Percentiles rank a stretch among this genome's conserved stretches.
Conservation (phyloP, 2,888 invertebrate genomes). For the Phaedon cochleariae region DNA sequence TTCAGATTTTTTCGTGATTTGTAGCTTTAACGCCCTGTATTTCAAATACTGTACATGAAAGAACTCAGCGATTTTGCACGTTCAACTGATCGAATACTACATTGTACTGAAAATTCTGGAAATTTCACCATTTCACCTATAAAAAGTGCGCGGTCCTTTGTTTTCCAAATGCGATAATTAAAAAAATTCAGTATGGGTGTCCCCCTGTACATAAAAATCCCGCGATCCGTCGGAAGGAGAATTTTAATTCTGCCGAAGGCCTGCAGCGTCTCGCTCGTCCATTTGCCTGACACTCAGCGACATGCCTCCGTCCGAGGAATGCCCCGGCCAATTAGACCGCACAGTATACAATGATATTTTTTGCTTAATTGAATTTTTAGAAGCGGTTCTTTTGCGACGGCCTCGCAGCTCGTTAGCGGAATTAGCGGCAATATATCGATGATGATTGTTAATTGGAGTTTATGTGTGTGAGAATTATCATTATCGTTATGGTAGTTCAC, state of each 20-base stretch:
- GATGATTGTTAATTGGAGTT: slow-evolving; percentile 10
- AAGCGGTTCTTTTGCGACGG: slow-evolving; percentile 25
- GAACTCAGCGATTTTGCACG: too few species aligned
- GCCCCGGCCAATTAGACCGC: slow-evolving; percentile 50
- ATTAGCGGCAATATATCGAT: slow-evolving; percentile 13
- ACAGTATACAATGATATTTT: slow-evolving; percentile 40
- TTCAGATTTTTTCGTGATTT: too few species aligned
- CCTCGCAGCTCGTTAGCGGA: slow-evolving; percentile 17
- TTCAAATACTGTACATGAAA: too few species aligned
- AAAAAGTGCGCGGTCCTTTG: too few species aligned
- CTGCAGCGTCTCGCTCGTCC: neutral
- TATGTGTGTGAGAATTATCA: slow-evolving; percentile 8
- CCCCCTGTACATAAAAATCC: neutral
- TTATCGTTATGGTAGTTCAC: neutral
- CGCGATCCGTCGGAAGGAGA: neutral
- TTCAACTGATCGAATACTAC: too few species aligned
- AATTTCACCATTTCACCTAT: too few species aligned
- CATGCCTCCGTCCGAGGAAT: slow-evolving; percentile 46
- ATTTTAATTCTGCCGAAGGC: neutral
- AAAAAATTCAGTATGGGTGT: neutral
- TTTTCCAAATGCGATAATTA: too few species aligned
- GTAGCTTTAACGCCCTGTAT: too few species aligned
- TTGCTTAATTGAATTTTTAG: slow-evolving; percentile 42
- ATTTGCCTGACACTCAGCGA: neutral
- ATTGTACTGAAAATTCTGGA: too few species aligned